These are phyloP conservation scores for Apamea monoglypha DNA, from an alignment of 2,888 invertebrate species.

Conservation along the genomic window DNA sequence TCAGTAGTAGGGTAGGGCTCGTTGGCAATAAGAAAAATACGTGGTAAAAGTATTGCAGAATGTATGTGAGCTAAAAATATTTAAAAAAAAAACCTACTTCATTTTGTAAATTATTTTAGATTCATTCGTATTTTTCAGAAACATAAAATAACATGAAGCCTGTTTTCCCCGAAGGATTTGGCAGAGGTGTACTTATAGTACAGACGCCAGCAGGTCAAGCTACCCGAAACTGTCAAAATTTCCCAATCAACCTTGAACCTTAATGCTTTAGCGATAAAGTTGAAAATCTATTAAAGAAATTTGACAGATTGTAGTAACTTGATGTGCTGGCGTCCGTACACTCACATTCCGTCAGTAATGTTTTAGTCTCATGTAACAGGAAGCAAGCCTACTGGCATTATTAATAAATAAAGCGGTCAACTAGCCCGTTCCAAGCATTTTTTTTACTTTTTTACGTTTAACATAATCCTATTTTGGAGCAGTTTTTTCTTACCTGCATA, in stretches of 20 bases:
- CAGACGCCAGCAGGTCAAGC: no score
- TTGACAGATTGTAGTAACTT: no score
- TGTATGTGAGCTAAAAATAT: neutral
- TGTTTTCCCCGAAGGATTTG: neutral
- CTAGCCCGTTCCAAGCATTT: neutral
- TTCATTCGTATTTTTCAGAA: neutral
- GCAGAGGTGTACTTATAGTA: no score
- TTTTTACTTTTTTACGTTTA: no score
- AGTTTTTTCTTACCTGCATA: constrained; percentile 84
- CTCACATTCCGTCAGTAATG: no score
- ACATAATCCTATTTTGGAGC: neutral
- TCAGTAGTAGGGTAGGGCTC: neutral
- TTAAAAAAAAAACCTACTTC: neutral
- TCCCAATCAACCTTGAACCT: no score
- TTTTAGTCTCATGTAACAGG: no score
- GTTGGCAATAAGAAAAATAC: neutral
- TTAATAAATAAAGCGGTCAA: neutral
- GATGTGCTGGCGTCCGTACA: no score
- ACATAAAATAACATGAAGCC: neutral
- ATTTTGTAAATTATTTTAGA: neutral
- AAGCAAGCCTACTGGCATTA: neutral
- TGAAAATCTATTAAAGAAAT: no score
- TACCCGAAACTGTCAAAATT: no score
- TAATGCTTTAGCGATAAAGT: no score
- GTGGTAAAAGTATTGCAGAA: neutral